phyloP scores from a whole-genome alignment of 2,888 invertebrate genomes.

The Zootermopsis nevadensis region DNA sequence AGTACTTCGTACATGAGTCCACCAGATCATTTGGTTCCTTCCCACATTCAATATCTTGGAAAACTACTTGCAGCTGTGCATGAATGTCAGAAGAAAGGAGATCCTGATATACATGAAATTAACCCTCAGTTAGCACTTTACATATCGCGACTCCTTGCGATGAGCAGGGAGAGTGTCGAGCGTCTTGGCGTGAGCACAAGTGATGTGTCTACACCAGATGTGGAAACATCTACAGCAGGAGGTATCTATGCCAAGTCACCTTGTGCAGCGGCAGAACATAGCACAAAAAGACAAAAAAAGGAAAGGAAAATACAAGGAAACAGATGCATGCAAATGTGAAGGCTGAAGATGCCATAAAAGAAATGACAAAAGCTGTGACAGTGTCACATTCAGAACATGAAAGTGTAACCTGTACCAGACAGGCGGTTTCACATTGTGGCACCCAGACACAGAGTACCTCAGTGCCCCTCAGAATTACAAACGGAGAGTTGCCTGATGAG shows the following conservation, averaged over 20 bases:
- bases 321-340: background rate
- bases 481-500: background rate
- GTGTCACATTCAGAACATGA: too few relatives aligned
- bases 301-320: background rate
- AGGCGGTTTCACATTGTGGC: background rate
- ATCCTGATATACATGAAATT: constrained; percentile 52
- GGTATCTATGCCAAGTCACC: background rate
- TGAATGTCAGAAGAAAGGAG: background rate
- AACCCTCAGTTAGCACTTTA: constrained; percentile 63
- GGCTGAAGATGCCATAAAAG: background rate
- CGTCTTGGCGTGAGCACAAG: constrained; percentile 62
- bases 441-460: background rate
- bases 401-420: too few relatives aligned
- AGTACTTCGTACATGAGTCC: constrained; percentile 62
- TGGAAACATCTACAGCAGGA: background rate
- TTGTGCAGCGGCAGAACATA: too few relatives aligned
- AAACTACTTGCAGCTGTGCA: background rate
- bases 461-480: background rate
- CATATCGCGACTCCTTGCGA: constrained; percentile 66
- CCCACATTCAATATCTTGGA: background rate
- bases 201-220: constrained; percentile 23
- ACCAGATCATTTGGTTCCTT: constrained; percentile 57
- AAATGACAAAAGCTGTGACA: background rate
- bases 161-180: constrained; percentile 66
- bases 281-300: background rate